Percentiles rank a stretch among this genome's conserved stretches.
Conservation (phyloP, 2,888 invertebrate genomes). For the Pollenia labialis region DNA sequence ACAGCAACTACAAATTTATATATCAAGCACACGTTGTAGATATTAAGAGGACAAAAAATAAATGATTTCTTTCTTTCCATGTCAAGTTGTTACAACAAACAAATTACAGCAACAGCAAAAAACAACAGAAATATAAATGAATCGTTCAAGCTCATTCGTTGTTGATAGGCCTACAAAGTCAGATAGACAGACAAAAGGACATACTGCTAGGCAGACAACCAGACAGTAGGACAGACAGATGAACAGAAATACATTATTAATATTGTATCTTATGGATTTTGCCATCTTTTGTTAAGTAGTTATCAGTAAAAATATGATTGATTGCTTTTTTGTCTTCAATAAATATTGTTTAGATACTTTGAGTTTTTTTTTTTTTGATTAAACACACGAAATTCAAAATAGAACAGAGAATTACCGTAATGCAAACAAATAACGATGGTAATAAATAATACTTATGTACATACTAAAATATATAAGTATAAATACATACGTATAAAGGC, state of each 20-base stretch:
- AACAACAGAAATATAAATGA: background rate
- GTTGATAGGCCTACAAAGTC: background rate
- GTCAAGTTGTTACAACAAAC: slow-evolving; percentile 36
- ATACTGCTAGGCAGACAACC: background rate
- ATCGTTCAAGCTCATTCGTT: slow-evolving; percentile 13
- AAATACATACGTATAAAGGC: background rate
- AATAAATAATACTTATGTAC: background rate
- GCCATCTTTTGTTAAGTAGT: slow-evolving; percentile 50
- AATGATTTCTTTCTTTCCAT: slow-evolving; percentile 15
- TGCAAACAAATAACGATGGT: slow-evolving; percentile 3
- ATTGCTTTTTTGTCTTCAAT: slow-evolving; percentile 33
- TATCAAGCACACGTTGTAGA: slow-evolving; percentile 49
- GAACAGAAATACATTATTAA: slow-evolving; percentile 49
- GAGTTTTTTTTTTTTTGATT: background rate
- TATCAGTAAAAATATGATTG: slow-evolving; percentile 55
- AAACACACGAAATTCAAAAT: slow-evolving; percentile 12
- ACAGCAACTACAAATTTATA: background rate
- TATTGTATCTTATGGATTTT: slow-evolving; percentile 32
- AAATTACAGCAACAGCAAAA: slow-evolving; percentile 1
- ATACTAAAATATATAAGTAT: background rate
- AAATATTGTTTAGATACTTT: background rate
- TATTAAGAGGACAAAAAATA: slow-evolving; percentile 32
- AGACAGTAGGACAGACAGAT: background rate
- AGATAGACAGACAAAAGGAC: background rate
- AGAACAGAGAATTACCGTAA: slow-evolving; percentile 15